Evolutionary conservation across 1,140 invertebrate species (phyloP).

Genomic region (Periplaneta americana): DNA sequence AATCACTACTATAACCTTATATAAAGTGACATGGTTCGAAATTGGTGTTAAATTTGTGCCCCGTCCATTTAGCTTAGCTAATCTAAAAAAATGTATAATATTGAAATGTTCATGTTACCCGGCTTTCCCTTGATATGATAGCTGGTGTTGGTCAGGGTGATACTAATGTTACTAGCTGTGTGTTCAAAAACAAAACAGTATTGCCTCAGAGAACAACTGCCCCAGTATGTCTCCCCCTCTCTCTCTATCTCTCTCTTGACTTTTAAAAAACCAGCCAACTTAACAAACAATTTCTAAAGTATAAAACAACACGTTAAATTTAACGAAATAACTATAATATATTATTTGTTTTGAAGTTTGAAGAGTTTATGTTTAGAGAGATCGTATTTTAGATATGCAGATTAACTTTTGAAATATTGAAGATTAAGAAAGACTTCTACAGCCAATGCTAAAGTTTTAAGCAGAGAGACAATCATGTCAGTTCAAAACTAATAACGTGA

Average conservation of each 20-base stretch:
- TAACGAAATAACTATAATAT: neutral
- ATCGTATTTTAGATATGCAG: too few relatives aligned
- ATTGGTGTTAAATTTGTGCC: neutral
- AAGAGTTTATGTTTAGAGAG: too few relatives aligned
- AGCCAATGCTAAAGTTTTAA: neutral
- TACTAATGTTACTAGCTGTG: neutral
- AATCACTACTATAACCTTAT: neutral
- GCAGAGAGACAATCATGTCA: neutral
- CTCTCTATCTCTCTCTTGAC: too few relatives aligned
- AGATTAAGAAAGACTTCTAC: neutral
- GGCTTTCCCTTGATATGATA: neutral
- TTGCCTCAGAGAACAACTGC: neutral
- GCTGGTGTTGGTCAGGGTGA: neutral
- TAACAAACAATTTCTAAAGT: too few relatives aligned
- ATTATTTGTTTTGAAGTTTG: too few relatives aligned
- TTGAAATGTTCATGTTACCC: neutral
- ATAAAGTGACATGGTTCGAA: neutral
- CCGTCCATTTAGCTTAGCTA: neutral
- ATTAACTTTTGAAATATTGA: neutral
- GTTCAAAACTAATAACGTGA: neutral
- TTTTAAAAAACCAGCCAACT: neutral
- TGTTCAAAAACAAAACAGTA: neutral
- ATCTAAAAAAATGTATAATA: neutral
- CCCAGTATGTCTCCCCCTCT: neutral
- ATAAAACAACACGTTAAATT: neutral